Evolutionary conservation across 2,888 invertebrate genomes (phyloP), one percentile per base, ranked within the genome.

Genomic region (Meta bourneti): DNA sequence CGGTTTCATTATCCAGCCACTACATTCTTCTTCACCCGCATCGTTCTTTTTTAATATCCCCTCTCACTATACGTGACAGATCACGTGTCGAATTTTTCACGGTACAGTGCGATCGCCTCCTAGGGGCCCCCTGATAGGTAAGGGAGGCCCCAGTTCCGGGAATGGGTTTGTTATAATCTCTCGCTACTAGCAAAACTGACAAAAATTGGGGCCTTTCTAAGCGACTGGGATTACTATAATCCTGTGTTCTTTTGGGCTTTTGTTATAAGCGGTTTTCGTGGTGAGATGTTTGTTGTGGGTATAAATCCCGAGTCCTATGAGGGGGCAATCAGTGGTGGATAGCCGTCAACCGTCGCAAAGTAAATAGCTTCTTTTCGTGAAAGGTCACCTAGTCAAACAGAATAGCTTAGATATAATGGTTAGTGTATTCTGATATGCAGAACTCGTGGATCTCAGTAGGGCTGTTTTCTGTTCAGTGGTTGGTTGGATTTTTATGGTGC

Each of bases 1-100:
- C 61, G 61, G 61, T 61, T 61, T 16, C 61, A 61, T 61, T 61
- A 34, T 34, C 34, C 34, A 34, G 34, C 61, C 7, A 61, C 7
- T 61, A 34, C 16, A 16, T 61, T 61, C 61, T 61, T 61, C 61
- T 61, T 61, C 61, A 11, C 11, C 61, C 61, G 13, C 61, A 16
- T 11, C 13, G 61, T 61, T 61, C 61, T 16, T 16, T 61, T 61
- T 16, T 61, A 61, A 11, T 61, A 61, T 61, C 61, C 16, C 61
- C 16, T 9, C 61, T 61, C 61, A 5, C 61, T 61, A 61, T 61
- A 61, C 61, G 61, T 61, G 61, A 61, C 61, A 61, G 61, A 61
- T 61, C 61, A 61, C 61, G 61, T 61, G 61, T 61, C 61, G 61
- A 61, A 61, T 61, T 61, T 61, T 61, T 61, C 61, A 61, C 61